Evolutionary conservation across 2,888 invertebrate genomes (phyloP).

Genomic region (Chorisops tibialis): DNA sequence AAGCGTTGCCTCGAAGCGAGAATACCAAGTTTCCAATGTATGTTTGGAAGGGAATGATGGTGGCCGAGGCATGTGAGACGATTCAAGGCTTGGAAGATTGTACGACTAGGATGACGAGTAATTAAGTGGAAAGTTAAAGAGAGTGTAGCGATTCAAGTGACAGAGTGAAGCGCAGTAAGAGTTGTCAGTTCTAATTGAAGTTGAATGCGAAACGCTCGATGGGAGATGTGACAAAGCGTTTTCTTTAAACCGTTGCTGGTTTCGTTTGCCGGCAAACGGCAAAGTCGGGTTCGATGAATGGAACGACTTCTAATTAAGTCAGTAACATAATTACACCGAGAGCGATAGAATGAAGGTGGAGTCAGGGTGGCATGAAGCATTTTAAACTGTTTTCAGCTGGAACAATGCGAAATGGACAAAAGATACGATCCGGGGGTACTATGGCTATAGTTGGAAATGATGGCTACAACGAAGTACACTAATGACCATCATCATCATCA

Average conservation of each 20-base stretch:
- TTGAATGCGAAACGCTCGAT: neutral
- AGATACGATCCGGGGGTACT: no score
- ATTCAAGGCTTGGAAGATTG: no score
- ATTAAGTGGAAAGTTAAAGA: conserved; percentile 12
- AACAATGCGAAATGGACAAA: no score
- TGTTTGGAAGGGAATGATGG: neutral
- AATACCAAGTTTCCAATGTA: neutral
- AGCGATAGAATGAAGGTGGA: neutral
- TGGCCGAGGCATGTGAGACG: no score
- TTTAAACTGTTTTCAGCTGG: neutral
- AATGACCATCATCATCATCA: conserved; percentile 11
- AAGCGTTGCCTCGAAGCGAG: neutral
- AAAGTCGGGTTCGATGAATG: conserved; percentile 1
- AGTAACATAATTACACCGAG: conserved; percentile 1
- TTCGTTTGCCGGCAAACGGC: neutral
- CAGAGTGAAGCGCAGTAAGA: neutral
- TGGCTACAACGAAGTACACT: neutral
- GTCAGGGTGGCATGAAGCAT: neutral
- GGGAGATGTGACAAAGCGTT: conserved; percentile 3
- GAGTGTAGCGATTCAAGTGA: neutral
- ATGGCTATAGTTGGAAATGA: neutral
- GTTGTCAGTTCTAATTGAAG: conserved; percentile 9
- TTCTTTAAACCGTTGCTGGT: neutral
- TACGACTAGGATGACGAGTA: neutral
- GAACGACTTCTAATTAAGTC: neutral